Evolutionary conservation across 2,888 invertebrate species (phyloP).

Genomic region (Dicyrtomina minuta): DNA sequence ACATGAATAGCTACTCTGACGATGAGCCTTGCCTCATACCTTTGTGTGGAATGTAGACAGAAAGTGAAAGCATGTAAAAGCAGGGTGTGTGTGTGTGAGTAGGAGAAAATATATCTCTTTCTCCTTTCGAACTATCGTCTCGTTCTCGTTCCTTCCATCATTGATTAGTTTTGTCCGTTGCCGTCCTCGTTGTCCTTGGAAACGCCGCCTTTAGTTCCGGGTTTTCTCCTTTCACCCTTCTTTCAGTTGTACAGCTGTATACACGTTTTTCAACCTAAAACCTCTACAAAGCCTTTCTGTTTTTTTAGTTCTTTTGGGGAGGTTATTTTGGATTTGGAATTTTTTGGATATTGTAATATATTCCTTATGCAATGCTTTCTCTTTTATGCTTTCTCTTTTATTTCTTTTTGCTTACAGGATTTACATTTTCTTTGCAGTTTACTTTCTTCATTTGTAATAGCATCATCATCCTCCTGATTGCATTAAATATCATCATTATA

Average conservation of each 20-base stretch:
- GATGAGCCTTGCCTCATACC: no score
- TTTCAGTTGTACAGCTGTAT: no score
- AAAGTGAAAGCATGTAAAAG: not conserved
- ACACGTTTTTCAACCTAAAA: constrained; percentile 26
- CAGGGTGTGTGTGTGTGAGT: not conserved
- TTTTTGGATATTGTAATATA: no score
- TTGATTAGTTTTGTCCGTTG: constrained; percentile 43
- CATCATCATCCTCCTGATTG: no score
- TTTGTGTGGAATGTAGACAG: not conserved
- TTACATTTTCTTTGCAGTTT: no score
- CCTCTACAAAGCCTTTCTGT: constrained; percentile 7
- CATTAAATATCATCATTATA: no score
- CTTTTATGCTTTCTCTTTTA: no score
- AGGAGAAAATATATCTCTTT: not conserved
- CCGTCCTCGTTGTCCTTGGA: constrained; percentile 36
- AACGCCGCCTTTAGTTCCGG: constrained; percentile 26
- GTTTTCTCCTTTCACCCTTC: not conserved
- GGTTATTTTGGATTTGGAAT: not conserved
- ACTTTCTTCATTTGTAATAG: no score
- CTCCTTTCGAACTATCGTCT: not conserved
- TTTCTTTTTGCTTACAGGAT: no score
- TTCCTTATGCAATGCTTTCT: no score
- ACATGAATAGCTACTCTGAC: no score
- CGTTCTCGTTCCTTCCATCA: constrained; percentile 31
- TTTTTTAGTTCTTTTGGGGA: not conserved